Evolutionary conservation across 2,888 invertebrate genomes (phyloP).

Genomic region (Phymatocera aterrima): DNA sequence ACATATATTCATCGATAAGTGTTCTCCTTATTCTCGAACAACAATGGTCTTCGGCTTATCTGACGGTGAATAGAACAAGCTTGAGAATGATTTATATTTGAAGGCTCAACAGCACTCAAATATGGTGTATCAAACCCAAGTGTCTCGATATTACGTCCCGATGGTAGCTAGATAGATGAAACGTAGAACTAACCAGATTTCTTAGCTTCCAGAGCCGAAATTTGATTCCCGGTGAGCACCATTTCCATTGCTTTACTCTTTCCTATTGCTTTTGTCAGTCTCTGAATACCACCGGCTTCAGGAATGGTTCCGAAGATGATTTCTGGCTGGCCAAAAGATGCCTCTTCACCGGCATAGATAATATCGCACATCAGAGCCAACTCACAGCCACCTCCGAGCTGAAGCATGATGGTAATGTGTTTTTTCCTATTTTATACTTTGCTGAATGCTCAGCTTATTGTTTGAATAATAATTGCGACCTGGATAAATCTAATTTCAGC

Average conservation of each 20-base stretch:
- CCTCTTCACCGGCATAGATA: conserved; percentile 98
- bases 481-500: no score
- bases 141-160: no score
- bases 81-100: no score
- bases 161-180: not conserved
- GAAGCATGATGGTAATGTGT: conserved; percentile 57
- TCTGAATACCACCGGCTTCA: conserved; percentile 97
- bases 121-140: no score
- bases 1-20: no score
- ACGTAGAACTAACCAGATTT: conserved; percentile 81
- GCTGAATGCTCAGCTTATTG: no score
- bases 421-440: no score
- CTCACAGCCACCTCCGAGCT: conserved; percentile 98
- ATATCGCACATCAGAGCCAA: conserved; percentile 99
- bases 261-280: conserved; percentile 89
- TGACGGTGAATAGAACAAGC: no score
- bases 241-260: conserved; percentile 99
- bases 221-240: conserved; percentile 93
- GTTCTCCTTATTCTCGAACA: no score
- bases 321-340: conserved; percentile 99
- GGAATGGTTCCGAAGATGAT: conserved; percentile 98
- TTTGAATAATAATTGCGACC: no score
- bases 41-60: no score
- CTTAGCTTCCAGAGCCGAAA: conserved; percentile 94
- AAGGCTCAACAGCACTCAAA: no score